Percentiles rank a stretch among this genome's conserved stretches.
phyloP scores from a whole-genome alignment of 2,888 invertebrate genomes.

The Onthophagus sagittarius region DNA sequence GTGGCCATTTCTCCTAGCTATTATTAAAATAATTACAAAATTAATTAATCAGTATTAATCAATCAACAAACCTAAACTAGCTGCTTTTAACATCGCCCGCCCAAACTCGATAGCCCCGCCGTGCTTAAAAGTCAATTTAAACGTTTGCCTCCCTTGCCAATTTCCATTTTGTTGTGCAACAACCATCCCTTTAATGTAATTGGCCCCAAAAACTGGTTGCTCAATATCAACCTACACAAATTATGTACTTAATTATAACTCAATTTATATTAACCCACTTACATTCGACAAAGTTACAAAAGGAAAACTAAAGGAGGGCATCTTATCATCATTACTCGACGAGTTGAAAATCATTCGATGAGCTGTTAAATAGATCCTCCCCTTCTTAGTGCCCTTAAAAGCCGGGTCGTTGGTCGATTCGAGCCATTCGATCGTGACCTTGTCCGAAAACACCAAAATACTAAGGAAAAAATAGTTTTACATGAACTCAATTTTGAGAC shows the following conservation, averaged over 20 bases:
- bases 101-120: slow-evolving; percentile 99
- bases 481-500: neutral
- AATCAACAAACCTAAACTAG: slow-evolving; percentile 65
- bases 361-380: slow-evolving; percentile 91
- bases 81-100: slow-evolving; percentile 90
- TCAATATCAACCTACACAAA: slow-evolving; percentile 78
- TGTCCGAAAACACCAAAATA: slow-evolving; percentile 87
- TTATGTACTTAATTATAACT: neutral
- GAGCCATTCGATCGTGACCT: slow-evolving; percentile 86
- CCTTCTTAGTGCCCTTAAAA: slow-evolving; percentile 80
- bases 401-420: slow-evolving; percentile 66
- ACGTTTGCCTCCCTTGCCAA: slow-evolving; percentile 91
- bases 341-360: slow-evolving; percentile 94
- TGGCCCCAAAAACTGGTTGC: slow-evolving; percentile 98
- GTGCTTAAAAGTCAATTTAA: slow-evolving; percentile 90
- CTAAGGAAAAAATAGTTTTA: slow-evolving; percentile 63
- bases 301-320: slow-evolving; percentile 96
- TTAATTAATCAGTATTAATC: too few species aligned
- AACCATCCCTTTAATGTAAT: slow-evolving; percentile 94
- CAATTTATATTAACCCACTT: slow-evolving; percentile 30
- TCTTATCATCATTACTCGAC: slow-evolving; percentile 68
- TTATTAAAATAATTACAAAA: neutral
- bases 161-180: slow-evolving; percentile 91
- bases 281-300: slow-evolving; percentile 83
- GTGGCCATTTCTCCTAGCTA: slow-evolving; percentile 58